Percentiles rank a stretch among this genome's conserved stretches.
phyloP scores from a whole-genome alignment of 2,797 vertebrate species.

The Toxotes lorentzi region DNA sequence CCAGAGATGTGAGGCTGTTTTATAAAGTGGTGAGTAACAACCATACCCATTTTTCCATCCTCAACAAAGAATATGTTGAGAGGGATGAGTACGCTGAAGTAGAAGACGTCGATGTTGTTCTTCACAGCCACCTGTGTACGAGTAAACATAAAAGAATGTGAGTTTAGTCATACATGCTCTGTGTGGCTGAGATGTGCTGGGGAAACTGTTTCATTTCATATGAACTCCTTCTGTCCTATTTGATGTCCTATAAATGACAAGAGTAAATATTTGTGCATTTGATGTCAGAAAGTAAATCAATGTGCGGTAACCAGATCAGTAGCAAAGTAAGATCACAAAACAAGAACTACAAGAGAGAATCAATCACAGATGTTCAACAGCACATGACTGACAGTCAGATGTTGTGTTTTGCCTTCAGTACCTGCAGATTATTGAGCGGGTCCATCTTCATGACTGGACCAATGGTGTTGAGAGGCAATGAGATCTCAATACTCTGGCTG shows the following conservation, averaged over 20 bases:
- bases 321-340: not conserved
- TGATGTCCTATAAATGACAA: not conserved
- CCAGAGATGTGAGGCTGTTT: not conserved
- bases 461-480: slow-evolving; percentile 96
- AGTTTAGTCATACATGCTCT: not conserved
- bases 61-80: slow-evolving; percentile 98
- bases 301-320: not conserved
- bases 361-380: not conserved
- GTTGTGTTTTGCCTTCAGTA: slow-evolving; percentile 62
- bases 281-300: not conserved
- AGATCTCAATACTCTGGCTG: slow-evolving; percentile 96
- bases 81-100: slow-evolving; percentile 98
- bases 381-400: not conserved
- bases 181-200: not conserved
- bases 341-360: not conserved
- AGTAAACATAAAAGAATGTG: not conserved
- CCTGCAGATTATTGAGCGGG: slow-evolving; percentile 98
- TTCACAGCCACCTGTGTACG: slow-evolving; percentile 95
- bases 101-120: slow-evolving; percentile 99
- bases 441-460: slow-evolving; percentile 99
- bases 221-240: not conserved
- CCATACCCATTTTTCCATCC: slow-evolving; percentile 98
- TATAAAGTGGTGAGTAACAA: not conserved
- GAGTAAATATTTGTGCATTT: not conserved
- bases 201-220: not conserved